Base-by-base conservation (phyloP, 1,140 invertebrate genomes). In the Heliconius hermathena region DNA sequence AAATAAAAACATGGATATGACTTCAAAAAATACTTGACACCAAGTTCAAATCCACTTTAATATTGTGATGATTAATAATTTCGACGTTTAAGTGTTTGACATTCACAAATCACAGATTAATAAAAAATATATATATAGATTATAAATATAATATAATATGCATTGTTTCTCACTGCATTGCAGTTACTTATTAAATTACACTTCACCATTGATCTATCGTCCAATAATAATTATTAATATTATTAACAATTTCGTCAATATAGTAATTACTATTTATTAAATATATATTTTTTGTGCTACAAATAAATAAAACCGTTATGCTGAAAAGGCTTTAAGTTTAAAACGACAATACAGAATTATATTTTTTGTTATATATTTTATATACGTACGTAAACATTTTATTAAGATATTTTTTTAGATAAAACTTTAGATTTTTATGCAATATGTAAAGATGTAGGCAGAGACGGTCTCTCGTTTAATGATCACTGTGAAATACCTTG, bases 161-260 rank as follows among this genome's bases (percentile, higher is more conserved):
- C 87, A 88, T 88, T 88, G 81, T 87, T 81, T 87, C 82, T 84
- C 87, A 93, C 89, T 92, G 92, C 91, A 93, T 91, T 93, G 90
- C 90, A 93, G 91, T 90, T 91, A 91, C 90, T 88, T 57, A 57
- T 66, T 66, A 66, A n/a, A 66, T 66, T 66, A 66, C 60, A 66
- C 13, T 83, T 86, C 81, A 76, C 81, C 80, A 78, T 81, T 76
- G 54, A 60, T 66, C 26, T 66, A 22, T 66, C 22, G 11, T 66
- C 60, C 26, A 16, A 66, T 66, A 66, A 66, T 66, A 22, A 66
- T 66, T 66, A 66, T 26, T 66, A 13, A 46, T 16, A 46, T 16
- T 46, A 22, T 22, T 60, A 60, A 22, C 22, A 60, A 26, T 26
- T 60, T 60, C n/a, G n/a, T 66, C 13, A 22, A 57, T 20, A n/a